A percentile compares a stretch with the other conserved stretches of the same genome.
phyloP scores from a whole-genome alignment of 2,888 invertebrate genomes.

The Lutraria lutraria region DNA sequence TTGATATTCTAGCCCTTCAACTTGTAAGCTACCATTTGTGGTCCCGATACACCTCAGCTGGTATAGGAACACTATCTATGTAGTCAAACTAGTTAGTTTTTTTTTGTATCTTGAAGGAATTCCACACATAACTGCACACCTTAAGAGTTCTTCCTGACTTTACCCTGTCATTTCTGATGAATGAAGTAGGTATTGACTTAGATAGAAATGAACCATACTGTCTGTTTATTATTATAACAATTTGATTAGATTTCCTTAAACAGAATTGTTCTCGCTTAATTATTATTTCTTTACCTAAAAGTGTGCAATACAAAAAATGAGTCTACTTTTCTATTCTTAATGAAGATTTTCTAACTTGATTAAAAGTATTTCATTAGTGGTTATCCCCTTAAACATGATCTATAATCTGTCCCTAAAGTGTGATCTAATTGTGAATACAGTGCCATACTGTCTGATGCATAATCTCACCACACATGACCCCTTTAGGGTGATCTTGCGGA shows the following conservation, averaged over 20 bases:
- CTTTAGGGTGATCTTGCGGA: too few relatives aligned
- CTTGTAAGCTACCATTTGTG: too few relatives aligned
- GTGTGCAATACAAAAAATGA: not conserved
- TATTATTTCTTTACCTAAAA: not conserved
- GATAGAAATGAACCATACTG: not conserved
- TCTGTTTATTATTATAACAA: not conserved
- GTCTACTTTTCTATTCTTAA: not conserved
- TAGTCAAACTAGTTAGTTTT: too few relatives aligned
- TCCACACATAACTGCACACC: not conserved
- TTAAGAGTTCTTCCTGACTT: not conserved
- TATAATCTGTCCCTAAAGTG: too few relatives aligned
- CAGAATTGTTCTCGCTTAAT: not conserved
- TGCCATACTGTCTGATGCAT: too few relatives aligned
- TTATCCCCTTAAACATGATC: too few relatives aligned
- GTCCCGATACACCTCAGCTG: too few relatives aligned
- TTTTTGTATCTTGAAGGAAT: too few relatives aligned
- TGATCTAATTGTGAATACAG: too few relatives aligned
- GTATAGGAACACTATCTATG: too few relatives aligned
- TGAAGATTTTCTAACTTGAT: not conserved
- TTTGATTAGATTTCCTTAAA: slow-evolving; percentile 1
- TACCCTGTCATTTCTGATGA: not conserved
- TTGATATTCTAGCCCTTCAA: too few relatives aligned
- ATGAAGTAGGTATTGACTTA: not conserved
- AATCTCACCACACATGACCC: too few relatives aligned
- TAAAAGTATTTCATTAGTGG: not conserved